These are phyloP conservation scores for Mayetiola destructor DNA, from an alignment of 2,888 invertebrate genomes.

Conservation along the genomic window DNA sequence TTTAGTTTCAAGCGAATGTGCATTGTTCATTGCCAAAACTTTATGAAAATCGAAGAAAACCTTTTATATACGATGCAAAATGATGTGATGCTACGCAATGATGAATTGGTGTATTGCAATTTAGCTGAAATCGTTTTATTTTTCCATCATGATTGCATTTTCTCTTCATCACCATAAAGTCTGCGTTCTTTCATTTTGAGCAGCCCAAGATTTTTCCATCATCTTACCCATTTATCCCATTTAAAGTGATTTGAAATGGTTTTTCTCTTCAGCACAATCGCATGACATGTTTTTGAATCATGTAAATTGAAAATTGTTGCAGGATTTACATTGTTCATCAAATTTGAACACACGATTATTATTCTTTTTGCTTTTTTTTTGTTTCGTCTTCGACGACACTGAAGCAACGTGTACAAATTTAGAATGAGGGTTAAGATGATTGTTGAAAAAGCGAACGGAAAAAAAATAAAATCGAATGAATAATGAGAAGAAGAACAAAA, in stretches of 20 bases:
- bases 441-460: not conserved
- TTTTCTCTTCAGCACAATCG: not conserved
- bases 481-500: too few species aligned
- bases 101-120: too few species aligned
- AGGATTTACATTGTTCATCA: not conserved
- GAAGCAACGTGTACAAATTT: not conserved
- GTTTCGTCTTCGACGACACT: not conserved
- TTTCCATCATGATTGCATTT: not conserved
- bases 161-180: not conserved
- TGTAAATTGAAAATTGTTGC: too few species aligned
- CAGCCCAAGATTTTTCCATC: not conserved
- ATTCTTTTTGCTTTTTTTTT: not conserved
- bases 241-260: not conserved
- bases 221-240: not conserved
- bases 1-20: too few species aligned
- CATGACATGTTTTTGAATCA: not conserved
- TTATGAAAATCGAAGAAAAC: too few species aligned
- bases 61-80: too few species aligned
- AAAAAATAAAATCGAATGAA: too few species aligned
- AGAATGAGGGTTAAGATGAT: too few species aligned
- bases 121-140: not conserved
- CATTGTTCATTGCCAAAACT: too few species aligned
- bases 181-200: not conserved
- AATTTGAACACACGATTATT: not conserved
- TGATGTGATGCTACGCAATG: too few species aligned